A percentile compares a stretch with the other conserved stretches of the same genome.
These are phyloP conservation scores for Cynocephalus volans DNA, from an alignment of 2,113 vertebrate genomes.

Conservation along the genomic window DNA sequence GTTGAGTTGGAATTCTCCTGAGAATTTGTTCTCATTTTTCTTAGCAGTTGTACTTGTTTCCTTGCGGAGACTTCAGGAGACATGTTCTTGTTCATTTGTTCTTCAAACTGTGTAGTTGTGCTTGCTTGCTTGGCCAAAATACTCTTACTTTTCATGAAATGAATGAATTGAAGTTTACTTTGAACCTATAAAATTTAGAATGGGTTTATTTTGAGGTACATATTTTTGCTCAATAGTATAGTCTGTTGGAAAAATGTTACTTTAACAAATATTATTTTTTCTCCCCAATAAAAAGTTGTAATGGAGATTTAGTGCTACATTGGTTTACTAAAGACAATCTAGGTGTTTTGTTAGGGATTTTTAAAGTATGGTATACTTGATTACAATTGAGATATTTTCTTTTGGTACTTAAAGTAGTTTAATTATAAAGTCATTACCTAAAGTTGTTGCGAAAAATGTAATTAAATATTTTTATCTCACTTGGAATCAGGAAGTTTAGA, in stretches of 20 bases:
- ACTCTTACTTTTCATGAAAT: constrained; percentile 19
- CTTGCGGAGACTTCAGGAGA: constrained; percentile 29
- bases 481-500: constrained; percentile 45
- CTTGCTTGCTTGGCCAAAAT: constrained; percentile 18
- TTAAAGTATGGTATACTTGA: neutral
- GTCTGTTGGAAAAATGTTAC: neutral
- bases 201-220: constrained; percentile 15
- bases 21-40: constrained; percentile 49
- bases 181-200: constrained; percentile 28
- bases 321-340: constrained; percentile 16
- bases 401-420: constrained; percentile 57
- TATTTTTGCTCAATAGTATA: constrained; percentile 22
- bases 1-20: constrained; percentile 1
- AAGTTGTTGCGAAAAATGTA: constrained; percentile 49
- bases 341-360: constrained; percentile 39
- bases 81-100: constrained; percentile 30
- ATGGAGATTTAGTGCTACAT: neutral
- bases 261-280: constrained; percentile 63
- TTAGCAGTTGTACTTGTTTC: constrained; percentile 29
- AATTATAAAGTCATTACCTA: constrained; percentile 50
- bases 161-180: constrained; percentile 57
- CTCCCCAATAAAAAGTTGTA: neutral
- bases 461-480: neutral
- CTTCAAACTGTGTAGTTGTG: neutral
- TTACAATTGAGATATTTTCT: constrained; percentile 51